Conservation (phyloP, 2,113 vertebrate genomes). For the Synodontis membranacea region DNA sequence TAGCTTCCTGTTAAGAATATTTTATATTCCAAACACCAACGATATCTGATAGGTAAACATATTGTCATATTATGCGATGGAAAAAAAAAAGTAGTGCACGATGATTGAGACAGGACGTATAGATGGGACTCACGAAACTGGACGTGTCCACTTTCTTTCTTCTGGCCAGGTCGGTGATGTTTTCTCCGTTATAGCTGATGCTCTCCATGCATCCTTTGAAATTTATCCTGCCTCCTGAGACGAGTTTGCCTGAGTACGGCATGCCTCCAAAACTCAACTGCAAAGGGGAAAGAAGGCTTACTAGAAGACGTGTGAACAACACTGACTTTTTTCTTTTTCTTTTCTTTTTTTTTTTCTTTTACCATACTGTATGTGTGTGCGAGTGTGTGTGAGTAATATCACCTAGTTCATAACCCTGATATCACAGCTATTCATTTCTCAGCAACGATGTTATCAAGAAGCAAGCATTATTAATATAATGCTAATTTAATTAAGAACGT, state of each 20-base stretch:
- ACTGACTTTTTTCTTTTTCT: neutral
- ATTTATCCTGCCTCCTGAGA: slow-evolving; percentile 86
- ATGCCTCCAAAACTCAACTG: slow-evolving; percentile 96
- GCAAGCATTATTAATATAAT: neutral
- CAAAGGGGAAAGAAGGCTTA: slow-evolving; percentile 40
- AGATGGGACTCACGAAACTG: slow-evolving; percentile 81
- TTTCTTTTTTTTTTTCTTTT: no score
- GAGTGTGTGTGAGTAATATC: neutral
- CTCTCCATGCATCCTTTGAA: slow-evolving; percentile 99
- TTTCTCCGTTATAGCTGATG: slow-evolving; percentile 96
- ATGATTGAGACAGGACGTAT: neutral
- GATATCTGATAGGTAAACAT: neutral
- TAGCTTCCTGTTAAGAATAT: neutral
- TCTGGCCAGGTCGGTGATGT: slow-evolving; percentile 94
- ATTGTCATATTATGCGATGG: neutral
- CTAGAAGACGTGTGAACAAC: neutral
- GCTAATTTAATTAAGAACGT: neutral
- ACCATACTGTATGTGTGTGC: neutral
- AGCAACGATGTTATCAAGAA: neutral
- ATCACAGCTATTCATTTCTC: neutral
- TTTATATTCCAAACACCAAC: neutral
- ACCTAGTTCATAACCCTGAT: neutral
- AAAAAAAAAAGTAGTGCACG: neutral
- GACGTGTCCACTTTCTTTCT: slow-evolving; percentile 94
- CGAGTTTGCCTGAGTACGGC: slow-evolving; percentile 95